These are phyloP conservation scores for Pseudoatta argentina DNA, from an alignment of 1,140 invertebrate genomes.

Conservation along the genomic window DNA sequence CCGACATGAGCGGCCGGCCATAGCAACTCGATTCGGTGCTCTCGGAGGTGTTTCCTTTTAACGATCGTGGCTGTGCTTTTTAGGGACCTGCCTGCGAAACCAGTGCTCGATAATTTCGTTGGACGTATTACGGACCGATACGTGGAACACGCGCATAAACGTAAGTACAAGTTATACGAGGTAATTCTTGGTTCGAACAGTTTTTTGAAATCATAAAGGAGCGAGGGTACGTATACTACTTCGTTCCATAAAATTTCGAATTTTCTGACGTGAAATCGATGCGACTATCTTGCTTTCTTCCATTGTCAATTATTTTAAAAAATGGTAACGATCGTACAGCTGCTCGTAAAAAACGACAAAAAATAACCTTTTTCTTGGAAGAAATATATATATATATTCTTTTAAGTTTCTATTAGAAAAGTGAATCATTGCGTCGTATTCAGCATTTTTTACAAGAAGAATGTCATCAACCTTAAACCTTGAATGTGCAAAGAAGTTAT, in stretches of 20 bases:
- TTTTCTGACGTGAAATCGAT: constrained; percentile 20
- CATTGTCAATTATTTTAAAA: not conserved
- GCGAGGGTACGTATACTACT: not conserved
- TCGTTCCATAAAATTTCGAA: constrained; percentile 20
- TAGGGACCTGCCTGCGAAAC: constrained; percentile 66
- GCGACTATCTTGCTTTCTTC: not conserved
- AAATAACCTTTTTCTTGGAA: not conserved
- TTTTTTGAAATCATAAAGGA: constrained; percentile 68
- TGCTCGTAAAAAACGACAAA: not conserved
- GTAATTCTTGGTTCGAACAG: constrained; percentile 64
- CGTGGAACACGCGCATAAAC: constrained; percentile 59
- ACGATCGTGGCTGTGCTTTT: constrained; percentile 68
- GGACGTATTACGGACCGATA: constrained; percentile 68
- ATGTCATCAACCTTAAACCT: not conserved
- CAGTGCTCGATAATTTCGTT: constrained; percentile 71
- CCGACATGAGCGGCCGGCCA: constrained; percentile 63
- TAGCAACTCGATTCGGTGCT: constrained; percentile 71
- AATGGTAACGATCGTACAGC: not conserved
- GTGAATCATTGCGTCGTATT: not conserved
- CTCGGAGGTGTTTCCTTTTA: constrained; percentile 69
- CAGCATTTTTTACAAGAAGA: not conserved
- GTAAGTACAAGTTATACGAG: constrained; percentile 70
- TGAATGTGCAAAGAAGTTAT: not conserved
- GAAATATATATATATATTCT: not conserved
- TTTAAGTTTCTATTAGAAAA: not conserved